Base-by-base conservation (phyloP, 2,797 vertebrate species). In the Threskiornis aethiopicus region DNA sequence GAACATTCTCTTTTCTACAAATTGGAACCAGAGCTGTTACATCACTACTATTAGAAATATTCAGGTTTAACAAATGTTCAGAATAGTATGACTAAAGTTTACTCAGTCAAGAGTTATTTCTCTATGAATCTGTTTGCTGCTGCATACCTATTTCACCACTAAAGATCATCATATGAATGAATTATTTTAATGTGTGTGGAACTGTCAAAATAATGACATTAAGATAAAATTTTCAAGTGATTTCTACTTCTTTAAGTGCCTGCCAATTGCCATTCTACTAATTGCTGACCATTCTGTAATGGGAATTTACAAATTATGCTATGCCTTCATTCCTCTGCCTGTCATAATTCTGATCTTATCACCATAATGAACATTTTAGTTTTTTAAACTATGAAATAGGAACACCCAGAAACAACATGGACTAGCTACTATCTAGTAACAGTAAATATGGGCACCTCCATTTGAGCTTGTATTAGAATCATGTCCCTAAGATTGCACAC, bases 331-430 rank as follows among this genome's bases (percentile, higher is more conserved):
- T 82, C 33, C 33, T 93, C 70, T 88, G 16, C 17, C n/a, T 75
- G 62, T 72, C 39, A 41, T 79, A 89, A 75, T 76, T 95, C 51
- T 78, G 44, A 59, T 96, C 39, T 84, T 84, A 46, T 79, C 46
- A 78, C 29, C 19, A 15, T 44, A 76, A 70, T n/a, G 49, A 84
- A 28, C 16, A 70, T 90, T 70, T 86, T 55, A 71, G 5, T 9
- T 39, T 81, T 93, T 89, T 71, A 51, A 71, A 44, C 10, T 15
- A 33, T 54, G 35, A 59, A 81, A 72, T 62, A 70, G 4, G 17
- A 59, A 90, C 44, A 76, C 2, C 11, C 13, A 52, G 52, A 76
- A 90, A 79, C 58, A 67, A 71, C 31, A 44, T 12, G 18, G 16
- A 47, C 33, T 59, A 42, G 2, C 4, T 49, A 19, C 8, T 91